Percentiles rank a stretch among this genome's conserved stretches.
phyloP scores from a whole-genome alignment of 2,113 vertebrate species.

The Manacus vitellinus region DNA sequence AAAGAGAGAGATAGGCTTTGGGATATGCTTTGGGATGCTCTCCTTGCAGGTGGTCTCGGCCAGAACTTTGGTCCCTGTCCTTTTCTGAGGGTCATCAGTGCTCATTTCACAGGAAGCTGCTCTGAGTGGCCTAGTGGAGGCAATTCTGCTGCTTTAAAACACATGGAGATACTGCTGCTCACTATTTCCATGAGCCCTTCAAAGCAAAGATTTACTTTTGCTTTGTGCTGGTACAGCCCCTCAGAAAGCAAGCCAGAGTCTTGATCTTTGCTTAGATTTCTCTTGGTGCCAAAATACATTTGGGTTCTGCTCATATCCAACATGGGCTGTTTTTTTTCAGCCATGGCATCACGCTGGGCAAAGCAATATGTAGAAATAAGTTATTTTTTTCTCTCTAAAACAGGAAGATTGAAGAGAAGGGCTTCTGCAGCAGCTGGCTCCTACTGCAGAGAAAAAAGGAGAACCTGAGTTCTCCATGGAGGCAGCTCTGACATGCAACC shows the following conservation, averaged over 20 bases:
- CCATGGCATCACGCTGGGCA: accelerated
- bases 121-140: background rate
- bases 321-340: background rate
- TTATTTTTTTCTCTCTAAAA: background rate
- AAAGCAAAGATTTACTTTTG: background rate
- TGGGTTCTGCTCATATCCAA: background rate
- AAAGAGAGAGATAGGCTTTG: background rate
- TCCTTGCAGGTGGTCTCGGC: background rate
- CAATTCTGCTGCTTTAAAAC: background rate
- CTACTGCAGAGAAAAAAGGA: background rate
- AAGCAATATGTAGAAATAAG: background rate
- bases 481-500: background rate
- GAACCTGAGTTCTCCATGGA: background rate
- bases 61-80: background rate
- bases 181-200: background rate
- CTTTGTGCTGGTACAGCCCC: background rate
- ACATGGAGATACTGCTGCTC: background rate
- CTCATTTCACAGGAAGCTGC: background rate
- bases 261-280: background rate
- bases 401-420: background rate
- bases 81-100: background rate
- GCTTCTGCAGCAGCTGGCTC: background rate
- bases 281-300: background rate
- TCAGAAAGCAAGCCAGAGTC: background rate
- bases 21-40: background rate